Evolutionary conservation across 2,113 vertebrate genomes (phyloP).

Genomic region (Xyliphius kryptos): DNA sequence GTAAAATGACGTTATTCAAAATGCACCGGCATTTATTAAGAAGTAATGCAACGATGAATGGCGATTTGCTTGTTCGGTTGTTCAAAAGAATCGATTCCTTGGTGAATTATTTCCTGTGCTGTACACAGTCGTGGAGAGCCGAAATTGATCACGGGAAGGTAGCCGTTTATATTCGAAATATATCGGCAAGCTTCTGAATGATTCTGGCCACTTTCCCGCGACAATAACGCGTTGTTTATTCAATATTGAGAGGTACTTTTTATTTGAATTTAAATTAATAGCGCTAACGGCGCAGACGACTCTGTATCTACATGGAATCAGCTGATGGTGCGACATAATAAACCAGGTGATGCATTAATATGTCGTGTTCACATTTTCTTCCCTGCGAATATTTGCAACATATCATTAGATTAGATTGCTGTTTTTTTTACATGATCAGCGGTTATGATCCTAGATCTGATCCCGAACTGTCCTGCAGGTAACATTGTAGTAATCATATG

Average conservation of each 20-base stretch:
- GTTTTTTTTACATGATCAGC: too few relatives aligned
- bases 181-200: not conserved
- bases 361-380: too few relatives aligned
- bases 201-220: not conserved
- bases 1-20: slow-evolving; percentile 8
- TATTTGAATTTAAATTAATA: not conserved
- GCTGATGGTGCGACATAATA: slow-evolving; percentile 11
- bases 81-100: slow-evolving; percentile 7
- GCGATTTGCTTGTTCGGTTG: not conserved
- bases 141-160: slow-evolving; percentile 1
- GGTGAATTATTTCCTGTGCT: not conserved
- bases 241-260: too few relatives aligned
- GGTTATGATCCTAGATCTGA: too few relatives aligned
- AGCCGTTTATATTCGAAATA: not conserved
- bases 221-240: too few relatives aligned
- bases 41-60: too few relatives aligned
- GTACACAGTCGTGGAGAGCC: not conserved
- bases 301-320: slow-evolving; percentile 10
- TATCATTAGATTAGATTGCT: too few relatives aligned
- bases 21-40: too few relatives aligned
- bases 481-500: not conserved
- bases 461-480: too few relatives aligned
- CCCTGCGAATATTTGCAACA: too few relatives aligned
- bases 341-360: slow-evolving; percentile 7
- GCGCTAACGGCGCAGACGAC: not conserved